Evolutionary conservation across 2,797 vertebrate species (phyloP), one percentile per base, ranked within the genome.

Genomic region (Ispidina picta): DNA sequence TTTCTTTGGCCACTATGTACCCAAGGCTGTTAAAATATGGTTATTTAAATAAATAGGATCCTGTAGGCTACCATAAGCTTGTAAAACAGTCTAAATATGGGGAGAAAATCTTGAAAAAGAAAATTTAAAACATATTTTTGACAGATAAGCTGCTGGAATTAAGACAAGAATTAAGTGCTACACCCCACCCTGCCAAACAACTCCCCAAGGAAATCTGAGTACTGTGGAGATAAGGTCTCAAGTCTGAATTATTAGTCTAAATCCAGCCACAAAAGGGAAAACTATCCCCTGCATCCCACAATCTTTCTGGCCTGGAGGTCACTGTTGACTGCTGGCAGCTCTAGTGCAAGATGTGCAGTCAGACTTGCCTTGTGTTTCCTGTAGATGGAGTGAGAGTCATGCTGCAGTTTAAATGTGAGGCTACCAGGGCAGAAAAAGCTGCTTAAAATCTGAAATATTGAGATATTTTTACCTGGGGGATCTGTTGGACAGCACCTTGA

Each of bases 371-470:
- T 39, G 15, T 49, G 12, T 15, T 55, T 68, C 95, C 95, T 89
- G 81, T 39, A 96, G 95, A 68, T 95, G 95, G 94, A 95, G 95
- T 91, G 93, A 84, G 92, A 95, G 89, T 20, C 86, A 79, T 18
- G 8, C 72, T 56, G 51, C 83, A 84, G 59, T 51, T 63, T 8
- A 17, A 28, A 33, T 71, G 62, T 43, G 39, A 64, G 33, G 21
- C 58, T 74, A 54, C 41, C 29, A 59, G 48, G 23, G 71, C 35
- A 87, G 15, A 81, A 83, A 81, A 83, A 75, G 51, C 21, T 80
- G n/a, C 65, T 78, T 63, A 69, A 85, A 56, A 79, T 13, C 23
- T 37, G 26, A 69, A 56, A 87, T n/a, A 81, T 49, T 7, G 8
- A 48, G 56, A 65, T 89, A 83, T 52, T 94, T 94, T 91, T 75